Conservation (phyloP, 2,888 invertebrate species). For the Deilephila elpenor region DNA sequence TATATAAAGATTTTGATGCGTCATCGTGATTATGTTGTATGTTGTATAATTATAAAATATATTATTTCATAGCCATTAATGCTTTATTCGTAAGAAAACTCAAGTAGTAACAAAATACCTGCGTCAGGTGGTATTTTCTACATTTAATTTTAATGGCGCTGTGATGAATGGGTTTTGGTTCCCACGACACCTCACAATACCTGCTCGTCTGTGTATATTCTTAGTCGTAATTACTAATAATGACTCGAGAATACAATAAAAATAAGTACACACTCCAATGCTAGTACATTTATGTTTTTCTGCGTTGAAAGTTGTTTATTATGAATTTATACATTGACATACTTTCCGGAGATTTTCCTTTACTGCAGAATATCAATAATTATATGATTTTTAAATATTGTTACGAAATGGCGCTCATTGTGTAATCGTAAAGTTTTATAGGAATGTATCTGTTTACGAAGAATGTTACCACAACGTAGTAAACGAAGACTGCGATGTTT, state of each 20-base stretch:
- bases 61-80: background rate
- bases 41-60: background rate
- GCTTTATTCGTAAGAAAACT: background rate
- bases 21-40: background rate
- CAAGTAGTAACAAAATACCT: background rate
- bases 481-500: no score
- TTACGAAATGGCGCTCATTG: no score
- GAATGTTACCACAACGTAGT: no score
- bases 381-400: no score
- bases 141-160: conserved; percentile 10
- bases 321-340: background rate
- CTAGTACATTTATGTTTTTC: background rate
- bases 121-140: conserved; percentile 16
- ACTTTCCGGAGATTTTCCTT: no score
- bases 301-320: background rate
- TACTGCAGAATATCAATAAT: no score
- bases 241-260: conserved; percentile 17
- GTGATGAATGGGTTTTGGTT: conserved; percentile 24
- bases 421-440: no score
- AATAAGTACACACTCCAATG: background rate
- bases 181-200: conserved; percentile 29
- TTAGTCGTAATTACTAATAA: conserved; percentile 15
- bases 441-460: no score
- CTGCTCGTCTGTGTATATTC: conserved; percentile 5
- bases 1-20: background rate